Evolutionary conservation across 2,797 vertebrate genomes (phyloP).

Genomic region (Acanthis flammea): DNA sequence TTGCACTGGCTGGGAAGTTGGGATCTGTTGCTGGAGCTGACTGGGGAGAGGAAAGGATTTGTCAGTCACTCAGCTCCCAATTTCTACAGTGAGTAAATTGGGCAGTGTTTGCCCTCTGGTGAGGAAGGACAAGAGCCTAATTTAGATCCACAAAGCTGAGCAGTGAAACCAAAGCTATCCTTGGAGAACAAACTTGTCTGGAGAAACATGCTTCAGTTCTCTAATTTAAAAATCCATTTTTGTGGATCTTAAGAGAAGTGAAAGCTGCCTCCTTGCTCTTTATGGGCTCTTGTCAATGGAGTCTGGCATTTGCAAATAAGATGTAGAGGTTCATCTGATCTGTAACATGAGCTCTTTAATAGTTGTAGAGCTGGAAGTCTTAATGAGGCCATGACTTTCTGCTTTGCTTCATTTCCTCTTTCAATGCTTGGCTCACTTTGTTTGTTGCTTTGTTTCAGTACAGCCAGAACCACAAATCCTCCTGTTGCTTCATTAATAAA

Average conservation of each 20-base stretch:
- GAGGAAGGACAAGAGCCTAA: slow-evolving; percentile 54
- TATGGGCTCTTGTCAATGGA: not conserved
- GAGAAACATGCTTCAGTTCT: slow-evolving; percentile 9
- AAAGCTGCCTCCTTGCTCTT: not conserved
- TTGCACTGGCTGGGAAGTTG: not conserved
- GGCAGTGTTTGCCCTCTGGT: slow-evolving; percentile 52
- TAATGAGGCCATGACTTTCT: slow-evolving; percentile 12
- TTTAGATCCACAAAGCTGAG: slow-evolving; percentile 56
- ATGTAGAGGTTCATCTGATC: not conserved
- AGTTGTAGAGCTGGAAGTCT: not conserved
- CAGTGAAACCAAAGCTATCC: slow-evolving; percentile 62
- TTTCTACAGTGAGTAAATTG: not conserved
- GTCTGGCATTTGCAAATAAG: slow-evolving; percentile 38
- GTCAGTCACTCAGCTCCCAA: not conserved
- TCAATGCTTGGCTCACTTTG: not conserved
- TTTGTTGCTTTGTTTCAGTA: not conserved
- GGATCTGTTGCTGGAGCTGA: not conserved
- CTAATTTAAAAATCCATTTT: slow-evolving; percentile 47
- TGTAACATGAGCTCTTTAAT: slow-evolving; percentile 4
- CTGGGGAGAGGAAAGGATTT: not conserved
- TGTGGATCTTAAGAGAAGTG: not conserved
- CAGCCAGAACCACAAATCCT: not conserved
- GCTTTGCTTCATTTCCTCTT: not conserved
- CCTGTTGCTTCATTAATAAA: not conserved
- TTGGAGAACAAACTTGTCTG: slow-evolving; percentile 53